These are phyloP conservation scores for Lordiphosa fenestrarum DNA, from an alignment of 2,888 invertebrate genomes.

Conservation along the genomic window DNA sequence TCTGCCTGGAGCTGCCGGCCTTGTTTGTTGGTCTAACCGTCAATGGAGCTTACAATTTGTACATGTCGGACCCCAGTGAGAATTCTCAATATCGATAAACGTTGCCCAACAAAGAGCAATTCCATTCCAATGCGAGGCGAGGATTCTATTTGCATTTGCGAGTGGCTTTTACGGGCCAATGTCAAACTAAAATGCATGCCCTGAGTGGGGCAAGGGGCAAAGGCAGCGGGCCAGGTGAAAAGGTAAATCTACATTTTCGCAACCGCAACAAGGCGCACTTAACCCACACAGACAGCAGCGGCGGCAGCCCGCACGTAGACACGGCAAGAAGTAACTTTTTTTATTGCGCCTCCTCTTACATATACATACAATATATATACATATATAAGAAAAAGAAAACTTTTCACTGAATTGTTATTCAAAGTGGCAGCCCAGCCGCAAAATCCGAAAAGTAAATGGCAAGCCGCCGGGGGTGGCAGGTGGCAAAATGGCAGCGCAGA, in stretches of 20 bases:
- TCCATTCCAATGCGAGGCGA: conserved; percentile 51
- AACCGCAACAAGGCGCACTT: conserved; percentile 66
- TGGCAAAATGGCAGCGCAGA: conserved; percentile 30
- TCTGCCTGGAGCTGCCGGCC: too few relatives aligned
- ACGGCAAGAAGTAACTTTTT: conserved; percentile 66
- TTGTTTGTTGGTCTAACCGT: conserved; percentile 7
- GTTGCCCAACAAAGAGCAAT: conserved; percentile 32
- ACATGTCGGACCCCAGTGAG: conserved; percentile 13
- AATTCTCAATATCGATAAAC: conserved; percentile 11
- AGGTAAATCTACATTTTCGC: conserved; percentile 64
- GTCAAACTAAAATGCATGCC: conserved; percentile 51
- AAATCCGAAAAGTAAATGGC: conserved; percentile 53
- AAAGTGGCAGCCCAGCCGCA: conserved; percentile 57
- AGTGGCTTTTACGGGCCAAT: conserved; percentile 59
- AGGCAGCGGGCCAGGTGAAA: conserved; percentile 5
- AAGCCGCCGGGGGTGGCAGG: conserved; percentile 20
- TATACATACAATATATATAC: conserved; percentile 26
- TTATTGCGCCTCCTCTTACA: conserved; percentile 62
- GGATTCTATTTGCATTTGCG: conserved; percentile 49
- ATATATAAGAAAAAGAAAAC: conserved; percentile 44
- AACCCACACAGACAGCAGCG: conserved; percentile 25
- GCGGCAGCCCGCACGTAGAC: conserved; percentile 51
- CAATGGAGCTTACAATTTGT: conserved; percentile 55
- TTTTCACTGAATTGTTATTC: conserved; percentile 69
- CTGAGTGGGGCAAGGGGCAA: conserved; percentile 19